Evolutionary conservation across 2,888 invertebrate species (phyloP), one percentile per base, ranked within the genome.

Genomic region (Pogonocherus hispidulus): DNA sequence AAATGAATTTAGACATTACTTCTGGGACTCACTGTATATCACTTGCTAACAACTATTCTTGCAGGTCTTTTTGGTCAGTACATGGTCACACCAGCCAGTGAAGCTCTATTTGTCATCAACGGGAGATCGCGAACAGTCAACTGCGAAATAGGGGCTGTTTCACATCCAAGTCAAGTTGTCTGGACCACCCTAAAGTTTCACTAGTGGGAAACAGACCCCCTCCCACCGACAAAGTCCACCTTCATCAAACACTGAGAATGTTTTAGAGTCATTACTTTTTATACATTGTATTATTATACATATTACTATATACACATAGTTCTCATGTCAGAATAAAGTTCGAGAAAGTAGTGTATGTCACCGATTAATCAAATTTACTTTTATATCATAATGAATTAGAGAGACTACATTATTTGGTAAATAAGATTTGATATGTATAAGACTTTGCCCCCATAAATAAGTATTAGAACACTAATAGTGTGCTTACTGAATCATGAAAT

Each of bases 141-240:
- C 84, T 93, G 93, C 85, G 91, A 92, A 84, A 92, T 92, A 75
- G 91, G 91, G 52, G 90, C 91, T 52, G 87, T 93, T 57, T 87
- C 89, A 51, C 90, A 91, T 82, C 91, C 92, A 18, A 88, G 89
- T 71, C 87, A 90, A 70, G 86, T 90, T 62, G 90, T 91, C 59
- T 92, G 91, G 91, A 90, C 91, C 69, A 89, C 89, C 64, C 86
- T 89, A 78, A 87, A 89, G 74, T 86, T 88, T 71, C 89, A 89
- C 80, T 89, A 86, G 70, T 68, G 23, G 5, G 57, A 49, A 46
- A 41, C 22, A 41, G n/a, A n/a, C n/a, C n/a, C n/a, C n/a, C n/a
- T n/a, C n/a, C n/a, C 14, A 14, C 57, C 57, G 2, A 44, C 60
- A 60, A 35, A 60, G 19, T 18, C 47, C 60, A 46, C 49, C 46